Conservation (phyloP, 2,888 invertebrate species). For the Drosophila melanosoma region DNA sequence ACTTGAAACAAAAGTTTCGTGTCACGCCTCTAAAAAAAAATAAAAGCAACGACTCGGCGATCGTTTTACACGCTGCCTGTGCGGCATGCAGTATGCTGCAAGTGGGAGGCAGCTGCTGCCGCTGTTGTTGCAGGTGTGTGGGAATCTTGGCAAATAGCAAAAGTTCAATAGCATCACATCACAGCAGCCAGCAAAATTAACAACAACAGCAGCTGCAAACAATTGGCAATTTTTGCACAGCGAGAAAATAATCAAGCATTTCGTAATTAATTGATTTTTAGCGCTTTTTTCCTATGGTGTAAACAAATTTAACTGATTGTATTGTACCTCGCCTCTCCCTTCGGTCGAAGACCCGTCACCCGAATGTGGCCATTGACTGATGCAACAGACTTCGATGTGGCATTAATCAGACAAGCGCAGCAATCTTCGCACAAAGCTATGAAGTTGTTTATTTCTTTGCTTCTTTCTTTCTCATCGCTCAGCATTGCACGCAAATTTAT, state of each 20-base stretch:
- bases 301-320: neutral
- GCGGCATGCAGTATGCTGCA: constrained; percentile 23
- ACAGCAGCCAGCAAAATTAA: constrained; percentile 22
- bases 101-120: constrained; percentile 30
- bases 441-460: constrained; percentile 20
- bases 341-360: neutral
- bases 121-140: constrained; percentile 69
- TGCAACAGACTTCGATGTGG: constrained; percentile 34
- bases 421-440: constrained; percentile 12
- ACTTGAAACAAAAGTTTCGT: constrained; percentile 74
- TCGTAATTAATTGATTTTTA: neutral
- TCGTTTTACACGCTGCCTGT: constrained; percentile 73
- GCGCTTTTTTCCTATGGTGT: neutral
- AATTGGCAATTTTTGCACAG: neutral
- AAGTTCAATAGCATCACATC: constrained; percentile 75
- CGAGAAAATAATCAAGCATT: neutral
- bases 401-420: constrained; percentile 25
- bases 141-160: constrained; percentile 80
- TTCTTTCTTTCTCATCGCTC: constrained; percentile 1
- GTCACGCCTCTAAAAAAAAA: constrained; percentile 72
- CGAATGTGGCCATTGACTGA: constrained; percentile 31
- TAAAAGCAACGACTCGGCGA: constrained; percentile 40
- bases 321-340: no score
- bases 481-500: constrained; percentile 28
- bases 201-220: constrained; percentile 27